Base-by-base conservation (phyloP, 2,888 invertebrate species). In the Marronus borbonicus region DNA sequence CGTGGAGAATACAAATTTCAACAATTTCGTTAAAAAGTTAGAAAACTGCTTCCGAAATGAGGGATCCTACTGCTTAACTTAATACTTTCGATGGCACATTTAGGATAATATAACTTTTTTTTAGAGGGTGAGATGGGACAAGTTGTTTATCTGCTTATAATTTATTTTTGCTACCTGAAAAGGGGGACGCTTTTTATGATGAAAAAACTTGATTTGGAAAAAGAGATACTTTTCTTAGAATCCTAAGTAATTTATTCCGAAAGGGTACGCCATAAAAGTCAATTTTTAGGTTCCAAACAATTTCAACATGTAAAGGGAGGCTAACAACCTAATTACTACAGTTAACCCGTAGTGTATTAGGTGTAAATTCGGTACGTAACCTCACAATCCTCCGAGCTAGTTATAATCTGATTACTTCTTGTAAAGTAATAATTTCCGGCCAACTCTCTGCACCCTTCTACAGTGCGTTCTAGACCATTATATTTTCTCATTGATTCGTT, bases 401-500 rank as follows among this genome's bases (percentile, higher is more conserved):
- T 85, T 85, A 85, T 87, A 87, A 87, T 85, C 86, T 85, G 85
- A 87, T 87, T 87, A 87, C 60, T 86, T 85, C 85, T 84, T 81
- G 81, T 84, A 85, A 85, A 86, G 85, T 86, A 87, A 87, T 87
- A 85, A 86, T 86, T 86, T 87, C 86, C 86, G 85, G 82, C 83
- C 84, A 86, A 84, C 84, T 14, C 17, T 86, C 85, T 83, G 84
- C 85, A 84, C 85, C 85, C 84, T 81, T 78, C 82, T 80, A 80
- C 80, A 81, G 79, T 80, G 17, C 55, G 55, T 17, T 55, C 17
- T 55, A 76, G 80, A 79, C 80, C 79, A 78, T 80, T 77, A 80
- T 81, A 81, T 81, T 82, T 80, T 78, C 80, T 74, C 81, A 76
- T 77, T 80, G 81, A 79, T 79, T 76, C 78, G 77, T 77, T 76